Evolutionary conservation across 2,113 vertebrate genomes (phyloP).

Genomic region (Columbina picui): DNA sequence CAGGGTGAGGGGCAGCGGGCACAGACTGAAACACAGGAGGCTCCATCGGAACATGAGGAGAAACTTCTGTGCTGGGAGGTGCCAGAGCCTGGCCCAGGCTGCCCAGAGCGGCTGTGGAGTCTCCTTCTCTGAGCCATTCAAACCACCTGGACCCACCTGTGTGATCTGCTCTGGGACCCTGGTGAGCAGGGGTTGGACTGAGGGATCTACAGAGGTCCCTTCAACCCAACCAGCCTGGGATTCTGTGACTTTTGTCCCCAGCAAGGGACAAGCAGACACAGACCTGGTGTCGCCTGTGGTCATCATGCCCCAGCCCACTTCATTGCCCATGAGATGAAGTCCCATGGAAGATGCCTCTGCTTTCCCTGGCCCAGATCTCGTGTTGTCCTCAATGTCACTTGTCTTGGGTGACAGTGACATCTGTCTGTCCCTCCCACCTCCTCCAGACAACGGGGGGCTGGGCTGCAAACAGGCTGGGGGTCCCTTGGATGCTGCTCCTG

Average conservation of each 20-base stretch:
- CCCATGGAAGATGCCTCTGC: neutral
- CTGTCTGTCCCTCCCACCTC: neutral
- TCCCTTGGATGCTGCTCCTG: neutral
- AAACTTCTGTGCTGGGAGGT: no score
- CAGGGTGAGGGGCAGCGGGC: no score
- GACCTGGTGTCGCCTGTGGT: fast-evolving
- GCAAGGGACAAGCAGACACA: neutral
- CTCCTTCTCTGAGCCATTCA: no score
- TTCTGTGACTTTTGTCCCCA: neutral
- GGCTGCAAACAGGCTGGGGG: neutral
- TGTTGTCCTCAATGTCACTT: fast-evolving
- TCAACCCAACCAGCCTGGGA: no score
- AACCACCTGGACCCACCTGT: no score
- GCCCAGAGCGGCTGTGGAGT: no score
- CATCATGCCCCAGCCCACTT: fast-evolving
- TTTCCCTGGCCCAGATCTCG: neutral
- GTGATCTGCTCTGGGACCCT: no score
- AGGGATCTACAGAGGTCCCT: no score
- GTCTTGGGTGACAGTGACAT: fast-evolving
- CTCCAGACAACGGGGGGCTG: neutral
- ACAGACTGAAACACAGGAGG: no score
- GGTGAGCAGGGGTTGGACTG: no score
- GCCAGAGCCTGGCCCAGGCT: no score
- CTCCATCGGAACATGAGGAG: no score
- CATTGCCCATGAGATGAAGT: fast-evolving